phyloP scores from a whole-genome alignment of 2,797 vertebrate genomes.

The Thalassophryne amazonica region DNA sequence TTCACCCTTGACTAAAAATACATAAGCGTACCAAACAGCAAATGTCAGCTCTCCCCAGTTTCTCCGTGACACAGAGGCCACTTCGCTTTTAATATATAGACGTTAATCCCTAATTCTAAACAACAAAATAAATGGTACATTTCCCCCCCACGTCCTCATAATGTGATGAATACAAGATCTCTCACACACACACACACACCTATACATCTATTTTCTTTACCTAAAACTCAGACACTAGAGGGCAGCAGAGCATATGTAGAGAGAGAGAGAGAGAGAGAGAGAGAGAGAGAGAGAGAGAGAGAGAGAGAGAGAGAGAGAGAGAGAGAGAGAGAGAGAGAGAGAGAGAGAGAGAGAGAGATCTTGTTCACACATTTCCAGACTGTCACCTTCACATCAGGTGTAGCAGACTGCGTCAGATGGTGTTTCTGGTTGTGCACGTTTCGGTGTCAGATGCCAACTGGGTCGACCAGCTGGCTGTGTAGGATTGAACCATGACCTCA shows the following conservation, averaged over 20 bases:
- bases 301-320: neutral
- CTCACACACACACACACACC: neutral
- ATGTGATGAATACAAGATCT: too few relatives aligned
- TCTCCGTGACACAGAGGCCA: too few relatives aligned
- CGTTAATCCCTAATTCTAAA: too few relatives aligned
- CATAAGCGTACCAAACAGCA: too few relatives aligned
- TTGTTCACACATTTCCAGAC: conserved; percentile 39
- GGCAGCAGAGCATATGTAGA: conserved; percentile 47
- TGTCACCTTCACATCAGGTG: conserved; percentile 21
- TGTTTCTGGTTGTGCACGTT: too few relatives aligned
- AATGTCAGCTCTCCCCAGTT: too few relatives aligned
- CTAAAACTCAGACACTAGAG: conserved; percentile 47
- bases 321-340: neutral
- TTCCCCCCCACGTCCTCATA: too few relatives aligned
- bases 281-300: conserved; percentile 1
- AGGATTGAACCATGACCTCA: conserved; percentile 3
- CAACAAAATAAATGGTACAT: too few relatives aligned
- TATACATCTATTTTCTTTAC: neutral
- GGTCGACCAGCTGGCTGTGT: conserved; percentile 34
- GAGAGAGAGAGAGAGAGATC: neutral
- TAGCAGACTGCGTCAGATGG: conserved; percentile 25
- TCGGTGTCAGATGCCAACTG: conserved; percentile 47
- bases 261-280: conserved; percentile 3
- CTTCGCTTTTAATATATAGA: too few relatives aligned
- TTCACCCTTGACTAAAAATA: too few relatives aligned